A percentile compares a stretch with the other conserved stretches of the same genome.
These are phyloP conservation scores for Odontocolon sp. DNA, from an alignment of 2,888 invertebrate species.

Conservation along the genomic window DNA sequence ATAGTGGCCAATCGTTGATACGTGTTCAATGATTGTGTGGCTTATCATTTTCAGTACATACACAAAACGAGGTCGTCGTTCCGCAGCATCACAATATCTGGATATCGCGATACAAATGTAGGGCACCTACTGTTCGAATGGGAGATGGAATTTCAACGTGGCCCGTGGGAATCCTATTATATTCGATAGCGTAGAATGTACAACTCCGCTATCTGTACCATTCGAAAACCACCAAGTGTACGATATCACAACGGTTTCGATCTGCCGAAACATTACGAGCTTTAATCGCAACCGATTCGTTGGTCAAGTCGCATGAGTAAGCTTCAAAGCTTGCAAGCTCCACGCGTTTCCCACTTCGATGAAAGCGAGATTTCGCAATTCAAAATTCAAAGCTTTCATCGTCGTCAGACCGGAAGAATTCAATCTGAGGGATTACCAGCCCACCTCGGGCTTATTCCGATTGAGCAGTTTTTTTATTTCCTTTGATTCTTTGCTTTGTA, in stretches of 20 bases:
- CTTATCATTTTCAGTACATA: not conserved
- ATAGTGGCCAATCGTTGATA: too few species aligned
- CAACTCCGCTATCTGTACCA: slow-evolving; percentile 4
- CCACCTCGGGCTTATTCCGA: not conserved
- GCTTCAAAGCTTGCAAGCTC: too few species aligned
- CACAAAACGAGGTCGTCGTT: not conserved
- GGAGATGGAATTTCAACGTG: slow-evolving; percentile 43
- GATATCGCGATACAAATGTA: slow-evolving; percentile 30
- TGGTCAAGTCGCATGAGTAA: slow-evolving; percentile 2
- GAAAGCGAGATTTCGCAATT: slow-evolving; percentile 7
- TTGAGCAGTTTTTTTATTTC: not conserved
- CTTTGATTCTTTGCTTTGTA: not conserved
- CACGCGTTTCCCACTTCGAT: not conserved
- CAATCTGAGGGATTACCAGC: not conserved
- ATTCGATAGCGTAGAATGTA: slow-evolving; percentile 19
- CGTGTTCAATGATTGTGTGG: too few species aligned
- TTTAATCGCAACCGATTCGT: slow-evolving; percentile 48
- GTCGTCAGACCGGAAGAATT: slow-evolving; percentile 13
- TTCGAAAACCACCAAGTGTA: not conserved
- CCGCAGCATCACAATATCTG: not conserved
- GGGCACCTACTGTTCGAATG: not conserved
- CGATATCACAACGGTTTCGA: slow-evolving; percentile 20
- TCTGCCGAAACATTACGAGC: slow-evolving; percentile 12
- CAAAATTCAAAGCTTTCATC: slow-evolving; percentile 35
- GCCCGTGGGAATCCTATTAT: slow-evolving; percentile 40